A percentile compares a stretch with the other conserved stretches of the same genome.
Conservation (phyloP, 1,140 invertebrate genomes). For the Hycleus phaleratus region DNA sequence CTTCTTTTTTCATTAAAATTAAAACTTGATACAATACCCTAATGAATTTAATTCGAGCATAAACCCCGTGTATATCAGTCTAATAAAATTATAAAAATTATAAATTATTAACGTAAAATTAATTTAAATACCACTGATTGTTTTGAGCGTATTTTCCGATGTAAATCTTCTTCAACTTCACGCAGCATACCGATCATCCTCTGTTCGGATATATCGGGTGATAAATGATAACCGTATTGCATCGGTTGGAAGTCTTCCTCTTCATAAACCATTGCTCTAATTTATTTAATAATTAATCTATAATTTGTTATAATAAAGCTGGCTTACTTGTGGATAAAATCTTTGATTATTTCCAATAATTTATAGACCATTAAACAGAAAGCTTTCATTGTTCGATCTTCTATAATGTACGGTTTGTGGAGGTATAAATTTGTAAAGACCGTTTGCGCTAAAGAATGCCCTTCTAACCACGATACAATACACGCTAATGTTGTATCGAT, state of each 20-base stretch:
- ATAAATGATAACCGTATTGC: constrained; percentile 83
- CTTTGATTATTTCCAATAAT: constrained; percentile 82
- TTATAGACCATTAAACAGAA: constrained; percentile 87
- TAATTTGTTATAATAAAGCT: background rate
- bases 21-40: constrained; percentile 78
- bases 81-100: constrained; percentile 29
- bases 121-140: constrained; percentile 27
- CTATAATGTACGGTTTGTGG: constrained; percentile 80
- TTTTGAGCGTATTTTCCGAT: constrained; percentile 60
- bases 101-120: background rate
- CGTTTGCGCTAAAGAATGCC: constrained; percentile 92
- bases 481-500: constrained; percentile 90
- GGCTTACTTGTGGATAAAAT: constrained; percentile 74
- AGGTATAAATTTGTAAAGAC: constrained; percentile 95
- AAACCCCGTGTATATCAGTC: constrained; percentile 59
- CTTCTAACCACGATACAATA: constrained; percentile 90
- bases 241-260: constrained; percentile 95
- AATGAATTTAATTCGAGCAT: constrained; percentile 76
- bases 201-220: constrained; percentile 71
- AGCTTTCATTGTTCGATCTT: constrained; percentile 74
- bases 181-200: constrained; percentile 74
- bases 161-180: constrained; percentile 88
- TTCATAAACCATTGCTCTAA: constrained; percentile 76
- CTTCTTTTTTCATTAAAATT: constrained; percentile 54
- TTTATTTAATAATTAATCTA: constrained; percentile 10